Evolutionary conservation across 2,797 vertebrate species (phyloP).

Genomic region (Crax fasciolata): DNA sequence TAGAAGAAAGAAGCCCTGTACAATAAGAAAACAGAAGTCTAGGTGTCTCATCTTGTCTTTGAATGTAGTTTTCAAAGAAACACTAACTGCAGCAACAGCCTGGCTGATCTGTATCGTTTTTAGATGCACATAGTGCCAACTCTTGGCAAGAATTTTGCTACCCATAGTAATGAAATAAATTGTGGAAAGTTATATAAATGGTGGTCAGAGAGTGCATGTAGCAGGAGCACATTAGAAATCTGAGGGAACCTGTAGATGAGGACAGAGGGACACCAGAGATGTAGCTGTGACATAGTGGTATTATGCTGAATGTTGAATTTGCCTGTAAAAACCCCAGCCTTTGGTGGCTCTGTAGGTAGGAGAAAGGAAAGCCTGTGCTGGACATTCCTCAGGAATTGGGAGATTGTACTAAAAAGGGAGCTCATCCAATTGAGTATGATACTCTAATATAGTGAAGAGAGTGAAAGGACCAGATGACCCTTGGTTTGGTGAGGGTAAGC

Average conservation of each 20-base stretch:
- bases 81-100: not conserved
- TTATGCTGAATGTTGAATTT: slow-evolving; percentile 22
- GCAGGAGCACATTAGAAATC: not conserved
- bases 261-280: not conserved
- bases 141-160: not conserved
- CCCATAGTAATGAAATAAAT: not conserved
- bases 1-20: not conserved
- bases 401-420: not conserved
- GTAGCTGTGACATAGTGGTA: not conserved
- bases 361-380: slow-evolving; percentile 18
- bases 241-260: not conserved
- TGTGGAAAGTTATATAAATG: not conserved
- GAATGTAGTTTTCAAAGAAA: not conserved
- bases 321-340: not conserved
- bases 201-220: accelerated
- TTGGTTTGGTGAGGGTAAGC: not conserved
- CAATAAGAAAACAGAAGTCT: not conserved
- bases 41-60: not conserved
- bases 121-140: accelerated
- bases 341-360: slow-evolving; percentile 1
- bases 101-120: not conserved
- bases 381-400: not conserved
- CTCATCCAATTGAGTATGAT: not conserved
- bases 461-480: not conserved
- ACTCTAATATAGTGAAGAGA: not conserved